phyloP scores from a whole-genome alignment of 2,113 vertebrate species.

The Gila orcuttii region DNA sequence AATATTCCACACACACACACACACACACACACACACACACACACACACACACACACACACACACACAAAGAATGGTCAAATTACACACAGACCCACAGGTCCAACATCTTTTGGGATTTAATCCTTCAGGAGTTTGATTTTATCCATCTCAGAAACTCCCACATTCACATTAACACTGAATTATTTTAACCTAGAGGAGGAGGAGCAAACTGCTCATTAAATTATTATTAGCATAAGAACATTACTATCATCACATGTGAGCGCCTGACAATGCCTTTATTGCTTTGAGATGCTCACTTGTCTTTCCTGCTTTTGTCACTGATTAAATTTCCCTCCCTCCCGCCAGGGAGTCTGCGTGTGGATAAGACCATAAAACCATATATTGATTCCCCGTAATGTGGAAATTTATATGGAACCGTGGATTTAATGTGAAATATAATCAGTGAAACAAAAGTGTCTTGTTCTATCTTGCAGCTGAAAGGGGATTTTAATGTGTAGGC shows the following conservation, averaged over 20 bases:
- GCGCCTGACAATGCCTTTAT: not conserved
- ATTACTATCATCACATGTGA: not conserved
- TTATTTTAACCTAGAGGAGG: not conserved
- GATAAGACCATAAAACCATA: conserved; percentile 3
- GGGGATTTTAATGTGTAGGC: not conserved
- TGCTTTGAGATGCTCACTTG: conserved; percentile 10
- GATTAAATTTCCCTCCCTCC: not conserved
- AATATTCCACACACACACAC: not conserved
- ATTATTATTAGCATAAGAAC: not conserved
- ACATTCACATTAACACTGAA: not conserved
- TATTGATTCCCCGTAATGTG: conserved; percentile 7
- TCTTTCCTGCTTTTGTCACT: conserved; percentile 5
- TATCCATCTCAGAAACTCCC: not conserved
- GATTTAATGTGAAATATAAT: conserved; percentile 27
- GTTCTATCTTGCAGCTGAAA: not conserved
- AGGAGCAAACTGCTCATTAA: not conserved
- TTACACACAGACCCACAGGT: not conserved
- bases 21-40: too few relatives aligned
- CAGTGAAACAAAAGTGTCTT: conserved; percentile 2
- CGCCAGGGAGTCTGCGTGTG: not conserved
- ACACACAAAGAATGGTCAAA: too few relatives aligned
- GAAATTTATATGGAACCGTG: not conserved
- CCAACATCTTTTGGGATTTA: not conserved
- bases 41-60: too few relatives aligned
- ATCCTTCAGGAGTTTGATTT: not conserved